A percentile compares a stretch with the other conserved stretches of the same genome.
These are phyloP conservation scores for Ramphastos sulfuratus DNA, from an alignment of 2,113 vertebrate species.

Conservation along the genomic window DNA sequence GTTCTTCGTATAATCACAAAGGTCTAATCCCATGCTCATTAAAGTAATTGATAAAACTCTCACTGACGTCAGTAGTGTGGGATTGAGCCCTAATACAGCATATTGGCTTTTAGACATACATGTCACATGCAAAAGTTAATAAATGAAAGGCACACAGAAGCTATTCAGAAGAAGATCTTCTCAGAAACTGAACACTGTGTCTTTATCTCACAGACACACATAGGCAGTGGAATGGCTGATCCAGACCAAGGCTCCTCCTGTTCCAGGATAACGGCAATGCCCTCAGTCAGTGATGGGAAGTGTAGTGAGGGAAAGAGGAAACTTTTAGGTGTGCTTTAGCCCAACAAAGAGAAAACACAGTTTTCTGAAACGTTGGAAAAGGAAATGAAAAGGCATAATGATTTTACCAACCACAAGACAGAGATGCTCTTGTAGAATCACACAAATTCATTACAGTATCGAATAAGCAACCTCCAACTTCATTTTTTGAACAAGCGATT, in stretches of 20 bases:
- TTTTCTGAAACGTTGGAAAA: neutral
- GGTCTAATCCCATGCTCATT: constrained; percentile 29
- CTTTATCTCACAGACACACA: constrained; percentile 59
- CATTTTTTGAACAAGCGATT: neutral
- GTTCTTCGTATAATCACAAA: constrained; percentile 11
- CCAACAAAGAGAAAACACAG: neutral
- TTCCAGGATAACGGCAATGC: neutral
- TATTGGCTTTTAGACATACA: neutral
- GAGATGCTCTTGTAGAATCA: neutral
- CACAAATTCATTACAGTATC: neutral
- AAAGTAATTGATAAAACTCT: constrained; percentile 42
- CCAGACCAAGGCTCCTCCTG: neutral
- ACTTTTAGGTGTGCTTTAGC: neutral
- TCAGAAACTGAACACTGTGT: neutral
- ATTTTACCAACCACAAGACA: neutral
- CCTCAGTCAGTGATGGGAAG: neutral
- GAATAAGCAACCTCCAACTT: neutral
- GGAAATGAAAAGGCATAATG: neutral
- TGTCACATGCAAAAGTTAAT: neutral
- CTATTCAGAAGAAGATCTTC: constrained; percentile 18
- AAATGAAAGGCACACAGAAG: constrained; percentile 9
- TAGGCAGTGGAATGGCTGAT: constrained; percentile 29
- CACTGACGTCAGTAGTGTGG: constrained; percentile 11
- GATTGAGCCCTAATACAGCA: neutral
- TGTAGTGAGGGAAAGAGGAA: neutral